Percentiles rank a stretch among this genome's conserved stretches.
These are phyloP conservation scores for Menura novaehollandiae DNA, from an alignment of 2,113 vertebrate genomes.

Conservation along the genomic window DNA sequence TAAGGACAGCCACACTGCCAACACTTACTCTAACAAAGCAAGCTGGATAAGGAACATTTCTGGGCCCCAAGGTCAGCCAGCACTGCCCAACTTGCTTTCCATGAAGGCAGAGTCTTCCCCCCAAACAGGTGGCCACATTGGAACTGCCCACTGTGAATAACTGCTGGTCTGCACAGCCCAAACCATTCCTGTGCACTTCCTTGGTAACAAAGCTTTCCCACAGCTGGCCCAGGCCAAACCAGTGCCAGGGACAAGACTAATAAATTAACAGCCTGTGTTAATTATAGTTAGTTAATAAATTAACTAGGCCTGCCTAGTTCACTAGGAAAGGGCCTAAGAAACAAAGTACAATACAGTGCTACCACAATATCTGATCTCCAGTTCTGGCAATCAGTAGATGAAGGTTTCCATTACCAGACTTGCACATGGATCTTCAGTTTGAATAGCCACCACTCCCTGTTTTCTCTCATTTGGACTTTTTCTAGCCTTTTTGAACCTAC, in stretches of 20 bases:
- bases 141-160: neutral
- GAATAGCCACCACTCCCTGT: neutral
- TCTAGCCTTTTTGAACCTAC: neutral
- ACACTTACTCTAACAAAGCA: neutral
- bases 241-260: neutral
- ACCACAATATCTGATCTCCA: neutral
- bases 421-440: neutral
- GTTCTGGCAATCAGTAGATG: neutral
- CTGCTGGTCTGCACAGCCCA: neutral
- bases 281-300: too few relatives aligned
- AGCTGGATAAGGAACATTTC: neutral
- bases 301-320: neutral
- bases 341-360: neutral
- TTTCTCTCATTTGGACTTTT: neutral
- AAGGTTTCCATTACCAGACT: neutral
- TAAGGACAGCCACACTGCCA: neutral
- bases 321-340: neutral
- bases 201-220: neutral
- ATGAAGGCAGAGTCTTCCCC: neutral
- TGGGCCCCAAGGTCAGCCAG: neutral
- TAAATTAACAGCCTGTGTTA: neutral
- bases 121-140: neutral
- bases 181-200: neutral
- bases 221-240: neutral
- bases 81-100: neutral